phyloP scores from a whole-genome alignment of 53 echinoderm and acorn worm species.

The Antedon mediterranea region DNA sequence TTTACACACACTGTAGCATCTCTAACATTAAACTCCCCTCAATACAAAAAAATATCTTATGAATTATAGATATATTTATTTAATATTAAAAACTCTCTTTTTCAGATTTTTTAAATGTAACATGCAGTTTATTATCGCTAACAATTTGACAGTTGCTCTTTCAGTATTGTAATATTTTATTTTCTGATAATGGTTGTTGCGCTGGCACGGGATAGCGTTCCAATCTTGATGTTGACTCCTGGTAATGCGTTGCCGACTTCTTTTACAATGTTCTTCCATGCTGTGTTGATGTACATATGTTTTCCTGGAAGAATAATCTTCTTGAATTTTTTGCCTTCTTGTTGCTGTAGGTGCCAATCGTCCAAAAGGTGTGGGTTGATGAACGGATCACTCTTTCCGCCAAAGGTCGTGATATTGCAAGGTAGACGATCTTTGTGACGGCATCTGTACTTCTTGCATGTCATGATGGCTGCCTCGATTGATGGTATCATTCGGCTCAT shows the following conservation, averaged over 20 bases:
- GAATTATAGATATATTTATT: too few relatives aligned
- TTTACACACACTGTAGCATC: too few relatives aligned
- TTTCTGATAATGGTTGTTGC: conserved; percentile 12
- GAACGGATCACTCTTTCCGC: conserved; percentile 75
- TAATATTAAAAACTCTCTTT: too few relatives aligned
- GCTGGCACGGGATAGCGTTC: background rate
- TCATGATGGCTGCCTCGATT: conserved; percentile 67
- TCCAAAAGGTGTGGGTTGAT: conserved; percentile 64
- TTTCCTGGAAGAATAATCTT: conserved; percentile 65
- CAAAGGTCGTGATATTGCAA: conserved; percentile 63
- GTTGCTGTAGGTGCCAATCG: conserved; percentile 60
- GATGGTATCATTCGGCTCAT: conserved; percentile 74
- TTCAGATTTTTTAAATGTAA: too few relatives aligned
- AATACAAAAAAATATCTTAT: too few relatives aligned
- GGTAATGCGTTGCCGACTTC: conserved; percentile 36
- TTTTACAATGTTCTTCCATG: conserved; percentile 45
- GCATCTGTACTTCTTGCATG: conserved; percentile 76
- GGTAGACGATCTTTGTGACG: conserved; percentile 67
- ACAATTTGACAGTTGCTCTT: too few relatives aligned
- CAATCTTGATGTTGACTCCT: conserved; percentile 2
- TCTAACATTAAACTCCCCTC: too few relatives aligned
- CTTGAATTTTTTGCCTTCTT: conserved; percentile 44
- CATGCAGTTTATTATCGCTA: too few relatives aligned
- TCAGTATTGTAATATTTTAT: background rate
- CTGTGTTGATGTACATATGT: conserved; percentile 74